Evolutionary conservation across 1,140 invertebrate genomes (phyloP).

Genomic region (Glomeris maerens): DNA sequence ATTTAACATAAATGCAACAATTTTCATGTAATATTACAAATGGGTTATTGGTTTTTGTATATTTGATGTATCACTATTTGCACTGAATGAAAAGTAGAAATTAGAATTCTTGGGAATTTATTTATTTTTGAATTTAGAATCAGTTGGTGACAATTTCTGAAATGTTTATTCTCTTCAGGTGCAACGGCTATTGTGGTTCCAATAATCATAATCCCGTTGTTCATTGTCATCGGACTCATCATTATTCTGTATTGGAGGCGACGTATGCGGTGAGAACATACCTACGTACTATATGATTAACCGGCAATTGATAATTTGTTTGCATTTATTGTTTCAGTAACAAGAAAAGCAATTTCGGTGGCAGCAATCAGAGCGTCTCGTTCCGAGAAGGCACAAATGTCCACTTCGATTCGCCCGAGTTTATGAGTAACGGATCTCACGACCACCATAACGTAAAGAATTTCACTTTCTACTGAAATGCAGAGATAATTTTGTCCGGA

Average conservation of each 20-base stretch:
- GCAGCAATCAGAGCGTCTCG: slow-evolving; percentile 77
- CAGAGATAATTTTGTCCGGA: background rate
- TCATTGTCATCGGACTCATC: slow-evolving; percentile 51
- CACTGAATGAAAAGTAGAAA: too few relatives aligned
- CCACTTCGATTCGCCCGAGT: slow-evolving; percentile 48
- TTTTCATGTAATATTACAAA: too few relatives aligned
- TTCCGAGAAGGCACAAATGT: slow-evolving; percentile 88
- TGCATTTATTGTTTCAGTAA: background rate
- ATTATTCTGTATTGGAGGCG: slow-evolving; percentile 69
- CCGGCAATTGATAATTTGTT: background rate
- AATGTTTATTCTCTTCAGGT: slow-evolving; percentile 19
- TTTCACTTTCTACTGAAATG: background rate
- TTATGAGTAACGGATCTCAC: slow-evolving; percentile 19
- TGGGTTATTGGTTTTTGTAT: too few relatives aligned
- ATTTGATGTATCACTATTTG: too few relatives aligned
- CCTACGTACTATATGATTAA: background rate
- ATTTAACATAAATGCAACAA: too few relatives aligned
- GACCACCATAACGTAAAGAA: background rate
- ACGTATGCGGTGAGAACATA: slow-evolving; percentile 22
- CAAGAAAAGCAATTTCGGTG: background rate
- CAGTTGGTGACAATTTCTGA: too few relatives aligned
- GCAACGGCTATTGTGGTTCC: slow-evolving; percentile 64
- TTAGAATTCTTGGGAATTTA: too few relatives aligned
- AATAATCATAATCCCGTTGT: slow-evolving; percentile 56
- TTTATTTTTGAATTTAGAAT: too few relatives aligned